Conservation (phyloP, 2,113 vertebrate species). For the Candoia aspera region DNA sequence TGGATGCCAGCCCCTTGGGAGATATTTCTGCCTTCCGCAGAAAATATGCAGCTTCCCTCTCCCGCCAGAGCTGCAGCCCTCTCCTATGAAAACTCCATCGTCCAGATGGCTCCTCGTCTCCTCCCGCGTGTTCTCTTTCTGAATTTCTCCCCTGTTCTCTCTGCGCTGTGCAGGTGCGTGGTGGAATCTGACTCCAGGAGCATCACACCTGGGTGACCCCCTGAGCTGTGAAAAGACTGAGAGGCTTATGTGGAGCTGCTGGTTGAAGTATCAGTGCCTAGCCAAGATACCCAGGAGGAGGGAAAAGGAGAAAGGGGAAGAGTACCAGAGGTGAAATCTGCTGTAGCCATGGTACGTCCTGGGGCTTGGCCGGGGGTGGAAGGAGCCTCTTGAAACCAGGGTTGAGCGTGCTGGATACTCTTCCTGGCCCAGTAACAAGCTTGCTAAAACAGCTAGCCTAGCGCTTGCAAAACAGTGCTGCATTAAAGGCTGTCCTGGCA, state of each 20-base stretch:
- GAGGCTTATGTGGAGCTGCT: conserved; percentile 92
- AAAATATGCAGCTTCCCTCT: conserved; percentile 32
- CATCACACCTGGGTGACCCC: conserved; percentile 67
- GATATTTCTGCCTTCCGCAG: conserved; percentile 54
- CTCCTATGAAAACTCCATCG: conserved; percentile 1
- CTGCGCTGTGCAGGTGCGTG: conserved; percentile 68
- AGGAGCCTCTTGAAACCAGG: too few species aligned
- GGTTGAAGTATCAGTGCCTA: conserved; percentile 78
- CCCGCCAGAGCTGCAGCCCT: too few species aligned
- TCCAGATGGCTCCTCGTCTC: conserved; percentile 32
- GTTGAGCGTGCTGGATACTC: not conserved
- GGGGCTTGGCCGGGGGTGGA: too few species aligned
- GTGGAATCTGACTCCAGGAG: conserved; percentile 62
- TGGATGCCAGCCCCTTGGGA: not conserved
- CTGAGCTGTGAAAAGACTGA: conserved; percentile 78
- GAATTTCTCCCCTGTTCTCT: conserved; percentile 12
- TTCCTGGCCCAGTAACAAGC: conserved; percentile 3
- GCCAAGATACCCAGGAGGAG: conserved; percentile 78
- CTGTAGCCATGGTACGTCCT: conserved; percentile 76
- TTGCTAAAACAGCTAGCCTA: conserved; percentile 20
- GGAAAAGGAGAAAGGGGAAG: conserved; percentile 73
- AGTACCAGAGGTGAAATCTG: conserved; percentile 72
- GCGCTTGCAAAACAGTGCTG: conserved; percentile 57
- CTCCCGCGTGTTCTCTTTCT: conserved; percentile 27
- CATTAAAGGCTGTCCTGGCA: conserved; percentile 35